Evolutionary conservation across 2,888 invertebrate genomes (phyloP), one percentile per base, ranked within the genome.

Genomic region (Diaperis boleti): DNA sequence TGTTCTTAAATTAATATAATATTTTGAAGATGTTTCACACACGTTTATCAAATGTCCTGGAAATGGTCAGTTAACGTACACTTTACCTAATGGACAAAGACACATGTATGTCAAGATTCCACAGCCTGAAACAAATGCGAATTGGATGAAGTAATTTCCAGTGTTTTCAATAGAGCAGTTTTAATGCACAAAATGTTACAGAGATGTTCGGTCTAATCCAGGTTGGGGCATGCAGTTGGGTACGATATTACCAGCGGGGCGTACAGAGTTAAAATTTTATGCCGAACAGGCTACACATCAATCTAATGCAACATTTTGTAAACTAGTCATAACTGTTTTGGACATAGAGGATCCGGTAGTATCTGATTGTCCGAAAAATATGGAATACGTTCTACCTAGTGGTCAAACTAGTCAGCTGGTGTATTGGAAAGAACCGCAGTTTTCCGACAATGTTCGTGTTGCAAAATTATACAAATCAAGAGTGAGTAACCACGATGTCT

Each of bases 351-450:
- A 83, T 26, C 89, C 89, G 0, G 79, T 78, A 55, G 83, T 87
- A 17, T 79, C 78, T 33, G 84, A 83, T 65, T 90, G 90, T 74
- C 89, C 90, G 0, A 79, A 83, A 37, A 86, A 88, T 3, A 86
- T 89, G 71, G 86, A 87, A 66, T 85, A 87, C 15, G 78, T 82
- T 11, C 75, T 89, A 47, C 79, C 81, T 41, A 81, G 82, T 8
- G 84, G 86, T 37, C 87, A 88, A 75, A 79, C 79, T 0, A 82
- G 83, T 52, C 83, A 86, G 17, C 81, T 84, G 35, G 83, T 89
- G 39, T 82, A 83, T 67, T 90, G 90, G 90, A 83, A 84, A 35
- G 89, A 90, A 70, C 89, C 90, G 1, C 78, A 82, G 35, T 89
- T 90, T 71, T 81, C 80, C 17, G 86, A 87, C 75, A 86, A 87